phyloP scores from a whole-genome alignment of 2,888 invertebrate species.

The Scaptomyza caliginosa region DNA sequence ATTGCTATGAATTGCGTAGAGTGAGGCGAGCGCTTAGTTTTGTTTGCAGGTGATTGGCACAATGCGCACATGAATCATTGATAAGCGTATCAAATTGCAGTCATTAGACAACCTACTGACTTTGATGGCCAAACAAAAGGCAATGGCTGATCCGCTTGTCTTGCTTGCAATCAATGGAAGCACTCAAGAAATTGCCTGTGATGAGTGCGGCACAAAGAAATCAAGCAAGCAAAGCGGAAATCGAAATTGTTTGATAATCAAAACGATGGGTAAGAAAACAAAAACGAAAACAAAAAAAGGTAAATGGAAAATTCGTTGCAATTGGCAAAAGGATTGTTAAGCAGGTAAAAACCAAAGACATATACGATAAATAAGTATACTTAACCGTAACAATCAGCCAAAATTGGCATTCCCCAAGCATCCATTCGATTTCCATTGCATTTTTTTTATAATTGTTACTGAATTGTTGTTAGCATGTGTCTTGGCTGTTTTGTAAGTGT shows the following conservation, averaged over 20 bases:
- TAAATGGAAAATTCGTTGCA: slow-evolving; percentile 53
- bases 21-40: neutral
- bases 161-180: slow-evolving; percentile 58
- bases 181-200: slow-evolving; percentile 31
- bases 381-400: neutral
- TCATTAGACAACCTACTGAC: slow-evolving; percentile 70
- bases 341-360: neutral
- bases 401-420: neutral
- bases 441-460: slow-evolving; percentile 45
- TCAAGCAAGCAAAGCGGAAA: slow-evolving; percentile 32
- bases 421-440: slow-evolving; percentile 9
- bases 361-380: neutral
- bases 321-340: slow-evolving; percentile 34
- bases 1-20: slow-evolving; percentile 43
- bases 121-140: slow-evolving; percentile 56
- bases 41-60: slow-evolving; percentile 43
- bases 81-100: slow-evolving; percentile 74
- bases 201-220: slow-evolving; percentile 12
- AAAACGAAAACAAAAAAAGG: slow-evolving; percentile 16
- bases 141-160: slow-evolving; percentile 12
- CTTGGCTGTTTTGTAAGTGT: slow-evolving; percentile 3
- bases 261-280: slow-evolving; percentile 1
- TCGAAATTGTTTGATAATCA: slow-evolving; percentile 58
- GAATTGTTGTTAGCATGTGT: slow-evolving; percentile 20
- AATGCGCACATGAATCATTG: slow-evolving; percentile 72